Conservation (phyloP, 2,113 vertebrate genomes). For the Ceratotherium simum region DNA sequence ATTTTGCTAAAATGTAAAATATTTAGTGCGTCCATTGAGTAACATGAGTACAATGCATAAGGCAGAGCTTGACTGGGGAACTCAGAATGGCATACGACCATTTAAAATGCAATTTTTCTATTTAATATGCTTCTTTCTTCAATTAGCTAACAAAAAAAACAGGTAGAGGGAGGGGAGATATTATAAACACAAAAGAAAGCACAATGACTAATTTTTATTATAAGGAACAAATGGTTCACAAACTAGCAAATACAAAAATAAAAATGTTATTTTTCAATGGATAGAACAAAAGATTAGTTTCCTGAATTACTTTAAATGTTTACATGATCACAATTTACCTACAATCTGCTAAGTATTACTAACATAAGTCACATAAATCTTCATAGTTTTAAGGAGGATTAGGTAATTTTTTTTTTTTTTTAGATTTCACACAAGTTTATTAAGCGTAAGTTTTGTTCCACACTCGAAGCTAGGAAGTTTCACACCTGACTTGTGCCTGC, state of each 20-base stretch:
- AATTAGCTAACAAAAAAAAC: constrained; percentile 25
- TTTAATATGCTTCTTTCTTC: constrained; percentile 8
- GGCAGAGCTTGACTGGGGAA: not conserved
- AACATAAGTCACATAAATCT: constrained; percentile 10
- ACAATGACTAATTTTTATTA: constrained; percentile 40
- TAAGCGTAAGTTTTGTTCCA: not conserved
- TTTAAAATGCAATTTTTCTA: constrained; percentile 36
- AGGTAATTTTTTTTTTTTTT: not conserved
- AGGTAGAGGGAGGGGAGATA: not conserved
- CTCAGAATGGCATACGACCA: not conserved
- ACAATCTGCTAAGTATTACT: not conserved
- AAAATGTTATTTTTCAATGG: constrained; percentile 44
- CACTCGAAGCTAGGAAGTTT: not conserved
- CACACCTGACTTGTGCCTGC: not conserved
- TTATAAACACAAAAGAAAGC: constrained; percentile 17
- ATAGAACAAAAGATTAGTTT: constrained; percentile 45
- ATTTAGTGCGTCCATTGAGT: not conserved
- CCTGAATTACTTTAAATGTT: constrained; percentile 41
- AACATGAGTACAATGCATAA: not conserved
- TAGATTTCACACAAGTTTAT: not conserved
- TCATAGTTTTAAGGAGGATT: constrained; percentile 41
- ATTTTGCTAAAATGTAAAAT: constrained; percentile 53
- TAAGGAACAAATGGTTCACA: constrained; percentile 42
- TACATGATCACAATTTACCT: constrained; percentile 8
- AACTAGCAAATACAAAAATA: constrained; percentile 50